phyloP scores from a whole-genome alignment of 2,797 vertebrate genomes.

The Cuculus canorus region DNA sequence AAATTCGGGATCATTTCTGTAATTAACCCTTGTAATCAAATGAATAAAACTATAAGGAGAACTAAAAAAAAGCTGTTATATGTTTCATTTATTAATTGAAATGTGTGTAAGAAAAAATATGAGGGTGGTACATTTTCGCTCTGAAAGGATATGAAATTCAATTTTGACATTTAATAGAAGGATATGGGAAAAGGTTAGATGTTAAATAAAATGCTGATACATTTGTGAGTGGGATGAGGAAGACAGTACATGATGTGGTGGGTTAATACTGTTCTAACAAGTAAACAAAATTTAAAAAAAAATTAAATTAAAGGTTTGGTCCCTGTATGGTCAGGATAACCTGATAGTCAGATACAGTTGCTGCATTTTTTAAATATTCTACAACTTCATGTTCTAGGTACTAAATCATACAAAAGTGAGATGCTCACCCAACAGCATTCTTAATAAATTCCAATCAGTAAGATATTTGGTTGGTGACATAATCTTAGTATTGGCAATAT shows the following conservation, averaged over 20 bases:
- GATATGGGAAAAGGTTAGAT: slow-evolving; percentile 49
- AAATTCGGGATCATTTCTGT: slow-evolving; percentile 28
- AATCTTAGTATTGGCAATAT: background rate
- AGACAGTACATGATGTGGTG: background rate
- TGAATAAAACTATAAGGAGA: background rate
- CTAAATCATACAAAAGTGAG: background rate
- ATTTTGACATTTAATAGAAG: slow-evolving; percentile 51
- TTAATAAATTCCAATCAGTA: background rate
- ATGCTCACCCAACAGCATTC: background rate
- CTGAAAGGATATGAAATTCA: slow-evolving; percentile 28
- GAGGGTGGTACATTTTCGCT: background rate
- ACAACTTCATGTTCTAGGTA: background rate
- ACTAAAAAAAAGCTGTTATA: background rate
- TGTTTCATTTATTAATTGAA: slow-evolving; percentile 52
- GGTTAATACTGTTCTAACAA: background rate
- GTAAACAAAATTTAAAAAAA: background rate
- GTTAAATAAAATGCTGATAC: slow-evolving; percentile 26
- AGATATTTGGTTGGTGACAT: background rate
- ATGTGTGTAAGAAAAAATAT: background rate
- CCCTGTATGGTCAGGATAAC: background rate
- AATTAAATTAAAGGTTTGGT: background rate
- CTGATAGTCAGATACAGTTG: background rate
- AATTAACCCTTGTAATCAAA: slow-evolving; percentile 24
- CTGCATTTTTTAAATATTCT: background rate
- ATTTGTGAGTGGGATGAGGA: background rate